Conservation (phyloP, 1,140 invertebrate species). For the Penaeus japonicus region DNA sequence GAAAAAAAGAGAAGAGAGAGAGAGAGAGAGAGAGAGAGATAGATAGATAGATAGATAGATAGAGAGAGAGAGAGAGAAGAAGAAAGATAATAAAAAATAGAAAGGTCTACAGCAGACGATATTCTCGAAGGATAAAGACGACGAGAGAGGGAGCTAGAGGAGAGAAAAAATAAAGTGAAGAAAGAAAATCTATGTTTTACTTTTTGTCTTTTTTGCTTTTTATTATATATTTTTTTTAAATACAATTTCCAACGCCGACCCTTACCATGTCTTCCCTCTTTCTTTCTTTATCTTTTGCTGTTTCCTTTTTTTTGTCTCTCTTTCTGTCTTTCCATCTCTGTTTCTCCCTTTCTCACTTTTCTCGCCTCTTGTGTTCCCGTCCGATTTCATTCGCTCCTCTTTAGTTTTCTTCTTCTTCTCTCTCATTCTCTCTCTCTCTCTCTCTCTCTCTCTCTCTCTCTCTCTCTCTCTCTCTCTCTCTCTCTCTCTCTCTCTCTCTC, state of each 20-base stretch:
- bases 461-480: too few species aligned
- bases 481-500: too few species aligned
- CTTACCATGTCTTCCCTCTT: neutral
- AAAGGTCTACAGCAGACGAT: too few species aligned
- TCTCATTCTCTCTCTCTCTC: neutral
- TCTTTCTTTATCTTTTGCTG: constrained; percentile 6
- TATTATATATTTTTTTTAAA: neutral
- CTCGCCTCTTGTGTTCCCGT: neutral
- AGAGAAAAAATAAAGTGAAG: too few species aligned
- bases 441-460: neutral
- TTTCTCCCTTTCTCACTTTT: neutral
- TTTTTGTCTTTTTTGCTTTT: neutral
- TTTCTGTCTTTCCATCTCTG: neutral
- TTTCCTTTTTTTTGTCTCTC: neutral
- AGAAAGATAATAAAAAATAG: too few species aligned
- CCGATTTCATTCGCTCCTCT: neutral
- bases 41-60: too few species aligned
- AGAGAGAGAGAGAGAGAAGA: too few species aligned
- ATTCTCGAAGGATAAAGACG: too few species aligned
- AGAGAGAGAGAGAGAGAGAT: too few species aligned
- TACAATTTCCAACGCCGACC: neutral
- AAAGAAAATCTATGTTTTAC: too few species aligned
- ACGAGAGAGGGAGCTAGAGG: too few species aligned
- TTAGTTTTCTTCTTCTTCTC: neutral
- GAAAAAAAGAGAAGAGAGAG: too few species aligned